These are phyloP conservation scores for Platichthys stellatus DNA, from an alignment of 2,113 vertebrate genomes.

Conservation along the genomic window DNA sequence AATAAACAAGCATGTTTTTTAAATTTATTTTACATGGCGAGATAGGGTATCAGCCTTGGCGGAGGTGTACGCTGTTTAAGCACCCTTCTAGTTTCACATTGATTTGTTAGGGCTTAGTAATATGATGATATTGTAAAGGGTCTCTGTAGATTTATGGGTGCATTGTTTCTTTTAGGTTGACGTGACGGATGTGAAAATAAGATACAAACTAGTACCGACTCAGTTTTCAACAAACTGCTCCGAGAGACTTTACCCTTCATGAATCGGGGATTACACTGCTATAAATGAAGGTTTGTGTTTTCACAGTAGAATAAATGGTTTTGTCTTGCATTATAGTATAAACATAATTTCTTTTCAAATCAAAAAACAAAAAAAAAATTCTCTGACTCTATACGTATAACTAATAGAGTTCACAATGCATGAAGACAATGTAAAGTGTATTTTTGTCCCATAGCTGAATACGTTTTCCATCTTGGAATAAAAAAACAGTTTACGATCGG, in stretches of 20 bases:
- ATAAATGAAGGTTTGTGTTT: background rate
- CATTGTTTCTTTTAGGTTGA: background rate
- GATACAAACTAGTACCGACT: no score
- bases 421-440: background rate
- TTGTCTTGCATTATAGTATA: background rate
- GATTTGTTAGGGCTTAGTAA: background rate
- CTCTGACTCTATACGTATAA: background rate
- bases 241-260: background rate
- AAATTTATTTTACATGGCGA: no score
- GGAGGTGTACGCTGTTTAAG: background rate
- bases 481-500: background rate
- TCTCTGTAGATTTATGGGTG: background rate
- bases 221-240: background rate
- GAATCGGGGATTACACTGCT: background rate
- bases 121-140: background rate
- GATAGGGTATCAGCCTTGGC: no score
- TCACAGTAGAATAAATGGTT: background rate
- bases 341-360: background rate
- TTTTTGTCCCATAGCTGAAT: background rate
- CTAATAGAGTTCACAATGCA: background rate
- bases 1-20: no score
- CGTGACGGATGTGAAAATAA: background rate
- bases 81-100: background rate
- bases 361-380: background rate
- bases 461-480: background rate